A percentile compares a stretch with the other conserved stretches of the same genome.
These are phyloP conservation scores for Coregonus clupeaformis DNA, from an alignment of 2,113 vertebrate genomes.

Conservation along the genomic window DNA sequence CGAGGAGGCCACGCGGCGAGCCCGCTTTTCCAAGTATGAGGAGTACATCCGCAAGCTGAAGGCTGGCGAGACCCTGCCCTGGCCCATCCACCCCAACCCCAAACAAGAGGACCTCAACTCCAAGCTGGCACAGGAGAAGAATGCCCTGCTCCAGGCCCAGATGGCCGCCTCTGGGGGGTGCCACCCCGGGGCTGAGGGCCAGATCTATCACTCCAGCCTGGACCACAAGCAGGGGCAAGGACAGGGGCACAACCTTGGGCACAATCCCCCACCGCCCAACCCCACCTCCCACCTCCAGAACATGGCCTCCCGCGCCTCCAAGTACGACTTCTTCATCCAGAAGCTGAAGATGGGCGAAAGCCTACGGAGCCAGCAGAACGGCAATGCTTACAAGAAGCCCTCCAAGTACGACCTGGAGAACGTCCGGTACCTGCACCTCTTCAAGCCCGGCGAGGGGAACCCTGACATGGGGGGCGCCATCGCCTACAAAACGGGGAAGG, in stretches of 20 bases:
- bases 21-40: constrained; percentile 97
- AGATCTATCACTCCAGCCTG: constrained; percentile 75
- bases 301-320: constrained; percentile 88
- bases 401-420: constrained; percentile 99
- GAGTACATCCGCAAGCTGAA: constrained; percentile 98
- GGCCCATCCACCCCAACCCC: constrained; percentile 80
- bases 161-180: constrained; percentile 57
- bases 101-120: constrained; percentile 83
- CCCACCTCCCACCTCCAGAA: constrained; percentile 85
- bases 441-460: constrained; percentile 95
- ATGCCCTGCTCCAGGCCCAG: constrained; percentile 68
- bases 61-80: constrained; percentile 89
- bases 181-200: constrained; percentile 71
- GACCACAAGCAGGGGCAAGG: constrained; percentile 87
- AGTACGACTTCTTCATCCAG: constrained; percentile 98
- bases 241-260: constrained; percentile 58
- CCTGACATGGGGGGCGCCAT: constrained; percentile 98
- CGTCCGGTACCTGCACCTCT: constrained; percentile 95
- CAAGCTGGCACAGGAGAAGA: constrained; percentile 80
- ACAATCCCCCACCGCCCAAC: constrained; percentile 78
- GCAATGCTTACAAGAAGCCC: constrained; percentile 92
- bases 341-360: constrained; percentile 94
- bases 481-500: constrained; percentile 97
- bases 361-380: constrained; percentile 87
- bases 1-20: constrained; percentile 86